These are phyloP conservation scores for Drosophila fulvimacula DNA, from an alignment of 2,888 invertebrate genomes.

Conservation along the genomic window DNA sequence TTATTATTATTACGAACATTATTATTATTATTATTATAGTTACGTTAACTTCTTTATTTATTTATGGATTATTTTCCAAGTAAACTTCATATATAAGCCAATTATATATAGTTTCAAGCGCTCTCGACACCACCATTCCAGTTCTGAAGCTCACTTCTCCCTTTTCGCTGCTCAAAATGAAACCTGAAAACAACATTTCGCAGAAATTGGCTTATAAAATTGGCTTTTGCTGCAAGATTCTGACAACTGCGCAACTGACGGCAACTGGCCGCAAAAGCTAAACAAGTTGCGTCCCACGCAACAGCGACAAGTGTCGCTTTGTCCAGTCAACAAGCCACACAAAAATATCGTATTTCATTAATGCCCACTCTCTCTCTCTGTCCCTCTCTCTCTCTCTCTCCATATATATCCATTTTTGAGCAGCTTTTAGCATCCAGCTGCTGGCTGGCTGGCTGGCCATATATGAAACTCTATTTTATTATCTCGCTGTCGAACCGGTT, in stretches of 20 bases:
- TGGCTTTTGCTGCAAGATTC: slow-evolving; percentile 15
- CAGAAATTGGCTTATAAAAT: slow-evolving; percentile 26
- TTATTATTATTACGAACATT: no score
- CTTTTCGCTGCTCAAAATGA: not conserved
- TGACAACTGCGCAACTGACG: slow-evolving; percentile 16
- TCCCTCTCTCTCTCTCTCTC: not conserved
- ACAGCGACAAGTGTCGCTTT: slow-evolving; percentile 60
- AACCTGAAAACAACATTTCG: slow-evolving; percentile 4
- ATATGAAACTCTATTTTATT: slow-evolving; percentile 47
- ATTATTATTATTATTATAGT: not conserved
- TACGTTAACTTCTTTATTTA: not conserved
- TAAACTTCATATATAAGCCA: not conserved
- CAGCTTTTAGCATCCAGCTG: slow-evolving; percentile 28
- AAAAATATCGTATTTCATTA: slow-evolving; percentile 55
- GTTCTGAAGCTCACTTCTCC: not conserved
- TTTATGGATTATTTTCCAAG: not conserved
- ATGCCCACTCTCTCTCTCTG: slow-evolving; percentile 3
- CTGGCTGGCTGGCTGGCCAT: slow-evolving; percentile 14
- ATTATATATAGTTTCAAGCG: not conserved
- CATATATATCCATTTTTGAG: not conserved
- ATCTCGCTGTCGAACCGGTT: slow-evolving; percentile 61
- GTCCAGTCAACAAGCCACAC: slow-evolving; percentile 52
- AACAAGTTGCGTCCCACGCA: slow-evolving; percentile 55
- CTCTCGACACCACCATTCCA: not conserved
- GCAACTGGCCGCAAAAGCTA: slow-evolving; percentile 23